Evolutionary conservation across 2,888 invertebrate species (phyloP).

Genomic region (Gandaritis pyraliata): DNA sequence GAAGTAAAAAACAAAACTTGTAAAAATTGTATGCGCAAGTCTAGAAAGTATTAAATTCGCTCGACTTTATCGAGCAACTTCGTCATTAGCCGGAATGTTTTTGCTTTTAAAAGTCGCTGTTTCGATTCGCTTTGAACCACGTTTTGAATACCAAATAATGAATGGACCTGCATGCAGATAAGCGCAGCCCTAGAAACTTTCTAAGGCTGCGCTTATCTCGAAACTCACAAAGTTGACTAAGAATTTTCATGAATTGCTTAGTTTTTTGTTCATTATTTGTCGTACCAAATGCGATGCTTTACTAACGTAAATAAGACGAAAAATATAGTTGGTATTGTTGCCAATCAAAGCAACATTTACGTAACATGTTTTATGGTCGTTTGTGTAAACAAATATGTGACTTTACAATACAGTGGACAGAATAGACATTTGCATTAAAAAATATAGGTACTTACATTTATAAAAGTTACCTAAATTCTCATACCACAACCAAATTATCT

Average conservation of each 20-base stretch:
- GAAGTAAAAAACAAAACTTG: slow-evolving; percentile 1
- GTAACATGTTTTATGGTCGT: too few relatives aligned
- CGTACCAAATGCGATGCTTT: neutral
- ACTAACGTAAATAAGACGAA: too few relatives aligned
- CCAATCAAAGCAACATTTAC: too few relatives aligned
- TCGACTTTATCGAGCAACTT: slow-evolving; percentile 15
- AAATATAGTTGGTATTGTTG: too few relatives aligned
- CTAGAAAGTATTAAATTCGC: slow-evolving; percentile 3
- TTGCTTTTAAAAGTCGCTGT: slow-evolving; percentile 55
- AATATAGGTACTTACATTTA: too few relatives aligned
- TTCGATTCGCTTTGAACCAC: slow-evolving; percentile 57
- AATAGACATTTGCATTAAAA: too few relatives aligned
- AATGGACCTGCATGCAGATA: slow-evolving; percentile 64
- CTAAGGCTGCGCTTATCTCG: too few relatives aligned
- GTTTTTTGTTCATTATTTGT: slow-evolving; percentile 12
- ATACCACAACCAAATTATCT: too few relatives aligned
- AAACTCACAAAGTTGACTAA: slow-evolving; percentile 19
- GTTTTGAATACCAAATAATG: slow-evolving; percentile 65
- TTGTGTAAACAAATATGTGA: too few relatives aligned
- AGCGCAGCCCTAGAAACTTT: slow-evolving; percentile 29
- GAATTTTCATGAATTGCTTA: slow-evolving; percentile 29
- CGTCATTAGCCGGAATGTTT: slow-evolving; percentile 22
- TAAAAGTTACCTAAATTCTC: too few relatives aligned
- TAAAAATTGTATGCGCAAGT: slow-evolving; percentile 2
- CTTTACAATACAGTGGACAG: too few relatives aligned